phyloP scores from a whole-genome alignment of 2,113 vertebrate species.

The Corythornis vintsioides region DNA sequence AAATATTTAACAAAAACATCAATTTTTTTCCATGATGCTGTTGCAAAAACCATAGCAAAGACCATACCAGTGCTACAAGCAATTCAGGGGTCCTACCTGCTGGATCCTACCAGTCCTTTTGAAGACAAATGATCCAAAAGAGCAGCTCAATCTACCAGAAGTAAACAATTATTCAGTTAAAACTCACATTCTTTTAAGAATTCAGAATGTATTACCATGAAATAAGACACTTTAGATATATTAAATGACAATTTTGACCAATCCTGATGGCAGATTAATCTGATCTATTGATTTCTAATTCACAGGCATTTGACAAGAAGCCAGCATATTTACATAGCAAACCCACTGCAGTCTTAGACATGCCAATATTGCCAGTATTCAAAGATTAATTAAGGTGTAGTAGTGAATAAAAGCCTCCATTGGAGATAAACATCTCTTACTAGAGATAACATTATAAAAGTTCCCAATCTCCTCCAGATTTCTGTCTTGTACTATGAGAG shows the following conservation, averaged over 20 bases:
- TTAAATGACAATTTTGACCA: not conserved
- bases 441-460: not conserved
- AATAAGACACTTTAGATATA: not conserved
- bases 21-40: not conserved
- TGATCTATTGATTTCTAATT: constrained; percentile 7
- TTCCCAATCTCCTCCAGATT: not conserved
- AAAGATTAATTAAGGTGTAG: constrained; percentile 16
- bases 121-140: not conserved
- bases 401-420: not conserved
- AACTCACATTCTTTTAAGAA: not conserved
- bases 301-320: not conserved
- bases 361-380: constrained; percentile 17
- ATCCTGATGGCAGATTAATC: not conserved
- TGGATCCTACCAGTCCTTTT: not conserved
- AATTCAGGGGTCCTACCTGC: not conserved
- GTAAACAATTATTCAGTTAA: not conserved
- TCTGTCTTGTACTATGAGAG: not conserved
- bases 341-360: not conserved
- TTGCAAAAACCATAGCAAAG: not conserved
- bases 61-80: not conserved
- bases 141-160: not conserved
- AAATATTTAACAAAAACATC: not conserved
- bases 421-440: not conserved
- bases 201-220: not conserved
- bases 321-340: not conserved